Evolutionary conservation across 2,888 invertebrate genomes (phyloP), one percentile per base, ranked within the genome.

Genomic region (Tiliacea citrago): DNA sequence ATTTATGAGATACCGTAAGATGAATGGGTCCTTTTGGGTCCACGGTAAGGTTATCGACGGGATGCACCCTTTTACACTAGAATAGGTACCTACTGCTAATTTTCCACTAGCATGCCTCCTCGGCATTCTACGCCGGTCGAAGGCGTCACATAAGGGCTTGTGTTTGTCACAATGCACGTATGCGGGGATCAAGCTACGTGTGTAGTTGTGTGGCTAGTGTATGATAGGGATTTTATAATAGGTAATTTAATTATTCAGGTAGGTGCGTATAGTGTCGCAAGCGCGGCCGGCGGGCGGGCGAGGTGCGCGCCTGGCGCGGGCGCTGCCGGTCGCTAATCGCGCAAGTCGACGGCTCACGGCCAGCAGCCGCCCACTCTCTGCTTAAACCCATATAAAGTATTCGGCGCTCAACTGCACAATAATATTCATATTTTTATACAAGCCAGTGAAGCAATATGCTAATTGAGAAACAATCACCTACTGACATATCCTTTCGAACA

Each of bases 301-400:
- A 49, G 51, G 71, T 51, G 61, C 86, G 83, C 86, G 87, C 83
- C 66, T 24, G 69, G 66, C 85, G 85, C 82, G 90, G 90, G 90
- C 63, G 65, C 65, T 66, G 66, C 39, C 66, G 66, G 57, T 66
- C 66, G 92, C 94, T 94, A 93, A 93, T 93, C 95, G 93, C 91
- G 93, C 94, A 90, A 92, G 92, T 91, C 90, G 87, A 92, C 90
- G 93, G 85, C 94, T 96, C 96, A 96, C 91, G 96, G 96, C 92
- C 96, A 94, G 87, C 96, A 91, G 91, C 96, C 96, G 92, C 96
- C 96, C 95, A 96, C 96, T 95, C 94, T 93, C 91, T 88, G 89
- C 92, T 95, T 95, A 95, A 95, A 91, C 90, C 96, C 96, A 95
- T 96, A 95, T 96, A 94, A 89, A 95, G 96, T 92, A 92, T 93